Evolutionary conservation across 2,888 invertebrate species (phyloP), one percentile per base, ranked within the genome.

Genomic region (Steinernema hermaphroditum): DNA sequence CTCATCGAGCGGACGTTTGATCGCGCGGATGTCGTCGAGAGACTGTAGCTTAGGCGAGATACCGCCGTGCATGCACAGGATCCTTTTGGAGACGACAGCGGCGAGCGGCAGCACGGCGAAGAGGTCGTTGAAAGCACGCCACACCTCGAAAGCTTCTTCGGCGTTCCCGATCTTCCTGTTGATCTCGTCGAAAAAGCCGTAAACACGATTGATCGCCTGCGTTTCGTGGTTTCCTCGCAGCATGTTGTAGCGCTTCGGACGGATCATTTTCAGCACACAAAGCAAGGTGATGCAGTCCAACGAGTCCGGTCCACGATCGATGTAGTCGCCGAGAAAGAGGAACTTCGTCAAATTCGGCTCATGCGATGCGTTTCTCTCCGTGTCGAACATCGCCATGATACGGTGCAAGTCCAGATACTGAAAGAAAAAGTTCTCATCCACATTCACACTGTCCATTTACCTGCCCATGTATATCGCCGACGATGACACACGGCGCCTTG

Each of bases 1-100:
- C 16, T 74, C 73, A 12, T 54, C 44, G 9, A 78, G 41, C 8
- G 78, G 78, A n/a, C 78, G 71, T 27, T 74, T 70, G 46, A 78
- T 75, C n/a, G 69, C 46, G 2, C 57, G 34, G 32, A 78, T 78
- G 44, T 78, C 77, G 34, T 78, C 78, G 12, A 78, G 72, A 12
- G 70, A 68, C 27, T 69, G 75, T n/a, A 78, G 49, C 0, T 54
- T n/a, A 16, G 71, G 68, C 12, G 72, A 71, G 24, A 79, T 73
- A 12, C 79, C 79, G 0, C 79, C 79, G 44, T 79, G 79, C 79
- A 79, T 79, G 69, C 79, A 79, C 2, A 79, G 54, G 54, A 79
- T 74, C 24, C 69, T 73, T 14, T 41, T 71, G 27, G 29, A 32
- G 22, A 76, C 70, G 50, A 78, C 16, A 9, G 78, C 78, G 43